Evolutionary conservation across 1,140 invertebrate genomes (phyloP), one percentile per base, ranked within the genome.

Genomic region (Cydia splendana): DNA sequence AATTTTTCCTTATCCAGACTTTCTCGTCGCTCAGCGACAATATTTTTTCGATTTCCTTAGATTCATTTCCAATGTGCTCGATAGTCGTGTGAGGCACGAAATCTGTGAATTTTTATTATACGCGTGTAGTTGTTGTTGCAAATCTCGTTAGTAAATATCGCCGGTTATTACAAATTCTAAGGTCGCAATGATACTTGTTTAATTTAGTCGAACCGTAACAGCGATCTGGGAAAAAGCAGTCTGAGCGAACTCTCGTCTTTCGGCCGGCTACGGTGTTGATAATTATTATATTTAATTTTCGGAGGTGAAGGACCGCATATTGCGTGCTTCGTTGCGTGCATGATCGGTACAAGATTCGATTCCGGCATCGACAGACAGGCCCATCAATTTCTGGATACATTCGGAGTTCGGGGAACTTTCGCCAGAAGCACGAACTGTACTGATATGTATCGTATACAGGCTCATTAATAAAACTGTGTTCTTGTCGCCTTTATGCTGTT

Each of bases 351-450:
- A 67, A 82, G 80, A 85, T 85, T 88, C 81, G 76, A 87, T 87
- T 88, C 84, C 86, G 84, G 86, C 84, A 85, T 81, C 82, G 75
- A 78, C 77, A 77, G 84, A 87, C 87, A 79, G 77, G 79, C 78
- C 84, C 85, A 91, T 89, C 89, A 88, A 89, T 91, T 88, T 87
- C 82, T 81, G 84, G 82, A 85, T 84, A 88, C 84, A 86, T 87
- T 85, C 83, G 84, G 77, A 80, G 77, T 87, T 87, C 84, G 85
- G 82, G 82, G 85, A 91, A 92, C 87, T 92, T 90, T 91, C 89
- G 85, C 88, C 84, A 83, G 85, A 82, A 87, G 85, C 87, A 89
- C 83, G 83, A 85, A 85, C 78, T 74, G 75, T 84, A 85, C 84
- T 84, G 88, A 91, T 89, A 85, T 82, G 81, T 82, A 86, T 89